These are phyloP conservation scores for Notamacropus eugenii DNA, from an alignment of 2,797 vertebrate species.

Conservation along the genomic window DNA sequence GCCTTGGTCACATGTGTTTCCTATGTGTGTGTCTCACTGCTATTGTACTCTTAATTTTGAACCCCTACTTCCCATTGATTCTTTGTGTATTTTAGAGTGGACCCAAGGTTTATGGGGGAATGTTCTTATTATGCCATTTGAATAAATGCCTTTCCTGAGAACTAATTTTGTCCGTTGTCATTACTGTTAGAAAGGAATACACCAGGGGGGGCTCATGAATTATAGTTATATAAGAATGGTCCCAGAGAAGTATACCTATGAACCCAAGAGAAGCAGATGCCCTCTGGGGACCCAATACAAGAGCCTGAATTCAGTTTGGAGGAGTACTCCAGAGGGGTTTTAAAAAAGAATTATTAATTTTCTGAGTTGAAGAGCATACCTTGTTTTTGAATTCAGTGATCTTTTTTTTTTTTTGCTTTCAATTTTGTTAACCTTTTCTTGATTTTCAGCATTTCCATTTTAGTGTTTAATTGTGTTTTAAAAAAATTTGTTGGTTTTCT, in stretches of 20 bases:
- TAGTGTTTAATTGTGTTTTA: not conserved
- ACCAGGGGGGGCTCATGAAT: not conserved
- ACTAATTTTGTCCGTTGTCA: too few species aligned
- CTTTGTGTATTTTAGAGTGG: too few species aligned
- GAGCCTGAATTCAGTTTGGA: not conserved
- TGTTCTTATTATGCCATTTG: not conserved
- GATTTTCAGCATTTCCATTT: not conserved
- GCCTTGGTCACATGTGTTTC: too few species aligned
- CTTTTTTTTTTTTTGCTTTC: not conserved
- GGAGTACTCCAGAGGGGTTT: not conserved
- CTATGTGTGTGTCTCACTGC: too few species aligned
- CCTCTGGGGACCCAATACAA: not conserved
- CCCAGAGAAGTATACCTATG: not conserved
- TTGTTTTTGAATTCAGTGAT: not conserved
- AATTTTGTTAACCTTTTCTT: not conserved
- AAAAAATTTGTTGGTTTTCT: not conserved
- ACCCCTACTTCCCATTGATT: too few species aligned
- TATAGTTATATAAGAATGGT: not conserved
- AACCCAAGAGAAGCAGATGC: not conserved
- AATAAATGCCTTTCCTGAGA: not conserved
- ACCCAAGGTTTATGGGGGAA: too few species aligned
- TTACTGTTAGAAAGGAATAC: not conserved
- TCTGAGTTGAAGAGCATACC: not conserved
- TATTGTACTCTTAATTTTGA: too few species aligned
- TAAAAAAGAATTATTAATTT: not conserved